phyloP scores from a whole-genome alignment of 1,140 invertebrate species.

The Dolichoris vasculosae region DNA sequence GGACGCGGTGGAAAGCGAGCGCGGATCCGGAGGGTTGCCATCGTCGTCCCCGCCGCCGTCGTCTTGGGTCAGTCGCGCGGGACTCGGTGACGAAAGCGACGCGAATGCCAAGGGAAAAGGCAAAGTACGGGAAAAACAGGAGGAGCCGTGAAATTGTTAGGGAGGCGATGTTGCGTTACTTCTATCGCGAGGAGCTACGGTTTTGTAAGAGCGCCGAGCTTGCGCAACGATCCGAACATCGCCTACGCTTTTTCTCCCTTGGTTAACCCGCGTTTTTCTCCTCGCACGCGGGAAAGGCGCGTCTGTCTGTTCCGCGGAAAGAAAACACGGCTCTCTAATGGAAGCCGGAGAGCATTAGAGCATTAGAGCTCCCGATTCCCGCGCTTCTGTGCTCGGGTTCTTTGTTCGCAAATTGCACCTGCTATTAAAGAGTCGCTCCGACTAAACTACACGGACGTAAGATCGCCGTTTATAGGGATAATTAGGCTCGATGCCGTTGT shows the following conservation, averaged over 20 bases:
- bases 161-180: slow-evolving; percentile 30
- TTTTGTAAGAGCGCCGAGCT: slow-evolving; percentile 41
- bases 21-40: not conserved
- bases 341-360: too few relatives aligned
- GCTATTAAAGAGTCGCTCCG: not conserved
- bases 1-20: not conserved
- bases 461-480: not conserved
- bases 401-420: not conserved
- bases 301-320: not conserved
- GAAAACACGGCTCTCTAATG: not conserved
- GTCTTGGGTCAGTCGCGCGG: not conserved
- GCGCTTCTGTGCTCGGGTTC: not conserved
- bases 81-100: not conserved
- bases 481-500: not conserved
- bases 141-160: slow-evolving; percentile 4
- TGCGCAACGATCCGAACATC: slow-evolving; percentile 15
- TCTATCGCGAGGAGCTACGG: slow-evolving; percentile 5
- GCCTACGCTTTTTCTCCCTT: not conserved
- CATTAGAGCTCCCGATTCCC: not conserved
- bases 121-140: too few relatives aligned
- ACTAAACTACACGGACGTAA: too few relatives aligned
- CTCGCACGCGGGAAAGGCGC: not conserved
- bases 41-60: not conserved
- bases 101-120: too few relatives aligned
- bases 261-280: too few relatives aligned